Evolutionary conservation across 1,140 invertebrate species (phyloP), one percentile per base, ranked within the genome.

Genomic region (Heterodera carotae): DNA sequence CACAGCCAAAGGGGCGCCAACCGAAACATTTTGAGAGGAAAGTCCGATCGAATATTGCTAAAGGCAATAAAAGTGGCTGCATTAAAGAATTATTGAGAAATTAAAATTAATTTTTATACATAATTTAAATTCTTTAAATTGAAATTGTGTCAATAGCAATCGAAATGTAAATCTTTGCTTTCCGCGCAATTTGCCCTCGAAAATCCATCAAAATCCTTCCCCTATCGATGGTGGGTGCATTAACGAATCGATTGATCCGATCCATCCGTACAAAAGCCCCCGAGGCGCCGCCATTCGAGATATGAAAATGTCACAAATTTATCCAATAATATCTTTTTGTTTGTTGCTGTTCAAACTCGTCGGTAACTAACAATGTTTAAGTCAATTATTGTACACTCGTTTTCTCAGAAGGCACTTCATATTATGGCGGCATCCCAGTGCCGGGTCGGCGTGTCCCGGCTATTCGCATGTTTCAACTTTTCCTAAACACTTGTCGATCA

Each of bases 381-480:
- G n/a, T 62, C 15, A n/a, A n/a, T n/a, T n/a, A n/a, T n/a, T n/a
- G n/a, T n/a, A n/a, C n/a, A n/a, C n/a, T n/a, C n/a, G n/a, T n/a
- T 56, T 56, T 56, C 22, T 4, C 68, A 75, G 34, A 25, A 59
- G 34, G 25, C 27, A 22, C 43, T 36, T 53, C 33, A 33, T 84
- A 74, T 70, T 82, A 66, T 71, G 83, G 85, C 33, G 83, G 83
- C 39, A 82, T 84, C 59, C 76, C 77, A 6, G 83, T 84, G 10
- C 83, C 83, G 18, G 83, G 83, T 39, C 69, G 83, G 56, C 69
- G 76, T 39, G 81, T 84, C 39, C 80, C 83, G 31, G 76, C 85
- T n/a, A 64, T 87, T 22, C 75, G 79, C n/a, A 76, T 69, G n/a
- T 85, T 84, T 31, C 78, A 84, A 70, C 75, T 79, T 33, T 84